Conservation (phyloP, 2,888 invertebrate species). For the Acanthosepion esculentum region DNA sequence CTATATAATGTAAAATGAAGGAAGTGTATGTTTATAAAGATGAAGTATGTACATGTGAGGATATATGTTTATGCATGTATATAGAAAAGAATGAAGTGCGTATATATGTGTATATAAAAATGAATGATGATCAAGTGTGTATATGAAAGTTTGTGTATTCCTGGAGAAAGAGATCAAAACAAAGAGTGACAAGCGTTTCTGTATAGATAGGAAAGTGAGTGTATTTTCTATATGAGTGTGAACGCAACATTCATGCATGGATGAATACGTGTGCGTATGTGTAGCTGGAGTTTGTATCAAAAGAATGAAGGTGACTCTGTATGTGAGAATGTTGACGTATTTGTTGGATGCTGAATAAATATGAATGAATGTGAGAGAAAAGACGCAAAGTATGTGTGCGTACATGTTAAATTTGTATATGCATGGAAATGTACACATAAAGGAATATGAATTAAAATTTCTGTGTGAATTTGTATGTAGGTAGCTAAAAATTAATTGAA, state of each 20-base stretch:
- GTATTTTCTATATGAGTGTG: background rate
- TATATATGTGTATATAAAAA: background rate
- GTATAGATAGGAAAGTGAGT: background rate
- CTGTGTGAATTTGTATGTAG: too few relatives aligned
- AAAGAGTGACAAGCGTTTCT: background rate
- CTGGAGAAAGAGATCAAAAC: background rate
- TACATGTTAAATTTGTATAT: background rate
- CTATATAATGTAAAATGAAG: background rate
- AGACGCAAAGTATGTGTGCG: background rate
- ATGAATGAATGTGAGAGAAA: background rate
- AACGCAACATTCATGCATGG: background rate
- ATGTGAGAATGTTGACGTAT: background rate
- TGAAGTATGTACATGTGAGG: background rate
- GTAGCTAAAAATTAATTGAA: too few relatives aligned
- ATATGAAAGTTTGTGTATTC: background rate
- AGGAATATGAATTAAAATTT: background rate
- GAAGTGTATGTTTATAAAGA: background rate
- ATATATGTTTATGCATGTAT: background rate
- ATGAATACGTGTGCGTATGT: background rate
- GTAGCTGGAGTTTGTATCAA: background rate
- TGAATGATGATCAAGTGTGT: background rate
- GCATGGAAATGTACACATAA: background rate
- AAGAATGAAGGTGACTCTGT: background rate
- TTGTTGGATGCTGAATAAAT: background rate
- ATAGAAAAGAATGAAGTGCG: background rate